A percentile compares a stretch with the other conserved stretches of the same genome.
These are phyloP conservation scores for Zoanthus sansibaricus DNA, from an alignment of 92 coral and sea anemone species.

Conservation along the genomic window DNA sequence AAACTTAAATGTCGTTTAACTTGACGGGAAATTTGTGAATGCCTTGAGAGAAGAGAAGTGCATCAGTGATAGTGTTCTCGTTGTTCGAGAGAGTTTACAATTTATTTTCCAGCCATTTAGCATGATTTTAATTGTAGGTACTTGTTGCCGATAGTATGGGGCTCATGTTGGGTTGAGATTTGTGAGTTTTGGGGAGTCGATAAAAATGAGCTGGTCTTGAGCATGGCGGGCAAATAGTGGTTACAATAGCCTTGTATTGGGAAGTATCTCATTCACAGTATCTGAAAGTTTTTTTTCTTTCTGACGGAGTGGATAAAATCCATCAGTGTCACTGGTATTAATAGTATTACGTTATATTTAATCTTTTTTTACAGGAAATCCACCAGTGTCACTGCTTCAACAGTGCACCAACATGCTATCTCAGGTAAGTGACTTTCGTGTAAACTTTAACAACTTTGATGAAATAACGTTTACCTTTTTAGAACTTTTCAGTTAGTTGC, in stretches of 20 bases:
- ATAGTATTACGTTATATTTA: not conserved
- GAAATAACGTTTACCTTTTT: too few relatives aligned
- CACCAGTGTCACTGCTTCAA: conserved; percentile 94
- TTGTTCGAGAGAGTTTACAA: not conserved
- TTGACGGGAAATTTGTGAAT: conserved; percentile 13
- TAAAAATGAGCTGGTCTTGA: too few relatives aligned
- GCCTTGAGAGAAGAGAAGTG: conserved; percentile 2
- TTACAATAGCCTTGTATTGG: too few relatives aligned
- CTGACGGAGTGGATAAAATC: too few relatives aligned
- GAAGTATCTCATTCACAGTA: too few relatives aligned
- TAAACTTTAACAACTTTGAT: not conserved
- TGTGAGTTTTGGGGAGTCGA: too few relatives aligned
- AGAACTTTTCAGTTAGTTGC: not conserved
- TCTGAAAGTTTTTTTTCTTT: too few relatives aligned
- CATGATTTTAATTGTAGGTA: too few relatives aligned
- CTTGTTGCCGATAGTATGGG: too few relatives aligned
- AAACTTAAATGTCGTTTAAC: not conserved
- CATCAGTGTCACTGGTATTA: too few relatives aligned
- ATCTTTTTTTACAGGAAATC: conserved; percentile 75
- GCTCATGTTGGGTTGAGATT: too few relatives aligned
- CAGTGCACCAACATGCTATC: conserved; percentile 97
- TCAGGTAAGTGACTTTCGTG: conserved; percentile 64
- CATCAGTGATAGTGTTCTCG: not conserved
- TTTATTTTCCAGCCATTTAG: not conserved
- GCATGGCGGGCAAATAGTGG: too few relatives aligned